A percentile compares a stretch with the other conserved stretches of the same genome.
phyloP scores from a whole-genome alignment of 2,113 vertebrate species.

The Colossoma macropomum region DNA sequence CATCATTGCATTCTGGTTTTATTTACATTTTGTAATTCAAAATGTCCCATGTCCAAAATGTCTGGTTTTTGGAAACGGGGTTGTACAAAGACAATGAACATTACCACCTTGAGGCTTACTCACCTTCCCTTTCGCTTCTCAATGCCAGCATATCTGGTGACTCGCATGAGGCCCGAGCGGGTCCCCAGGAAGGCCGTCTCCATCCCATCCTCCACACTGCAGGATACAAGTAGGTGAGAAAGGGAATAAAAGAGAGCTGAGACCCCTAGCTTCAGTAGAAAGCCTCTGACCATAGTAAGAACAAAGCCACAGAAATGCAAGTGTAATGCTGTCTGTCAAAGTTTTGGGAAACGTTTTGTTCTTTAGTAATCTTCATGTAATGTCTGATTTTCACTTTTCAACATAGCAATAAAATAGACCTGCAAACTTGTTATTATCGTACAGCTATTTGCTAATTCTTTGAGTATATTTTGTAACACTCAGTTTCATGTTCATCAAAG shows the following conservation, averaged over 20 bases:
- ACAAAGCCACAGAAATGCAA: background rate
- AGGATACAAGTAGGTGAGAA: background rate
- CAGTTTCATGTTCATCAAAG: background rate
- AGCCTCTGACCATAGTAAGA: background rate
- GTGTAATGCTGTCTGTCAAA: no score
- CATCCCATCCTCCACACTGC: slow-evolving; percentile 76
- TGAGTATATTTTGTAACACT: no score
- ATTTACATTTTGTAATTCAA: no score
- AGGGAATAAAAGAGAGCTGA: background rate
- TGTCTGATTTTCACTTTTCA: background rate
- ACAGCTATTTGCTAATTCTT: no score
- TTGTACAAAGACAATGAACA: background rate
- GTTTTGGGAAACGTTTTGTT: no score
- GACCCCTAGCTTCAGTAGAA: background rate
- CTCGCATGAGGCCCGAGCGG: slow-evolving; percentile 87
- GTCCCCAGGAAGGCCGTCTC: slow-evolving; percentile 93
- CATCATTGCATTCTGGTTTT: no score
- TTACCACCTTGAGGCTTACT: slow-evolving; percentile 59
- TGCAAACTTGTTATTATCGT: no score
- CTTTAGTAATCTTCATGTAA: no score
- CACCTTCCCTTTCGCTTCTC: slow-evolving; percentile 88
- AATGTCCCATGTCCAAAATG: no score
- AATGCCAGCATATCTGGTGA: slow-evolving; percentile 81
- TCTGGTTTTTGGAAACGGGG: no score
- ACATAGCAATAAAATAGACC: background rate